Percentiles rank a stretch among this genome's conserved stretches.
Evolutionary conservation across 2,113 vertebrate genomes (phyloP).

Genomic region (Henicopernis longicauda): DNA sequence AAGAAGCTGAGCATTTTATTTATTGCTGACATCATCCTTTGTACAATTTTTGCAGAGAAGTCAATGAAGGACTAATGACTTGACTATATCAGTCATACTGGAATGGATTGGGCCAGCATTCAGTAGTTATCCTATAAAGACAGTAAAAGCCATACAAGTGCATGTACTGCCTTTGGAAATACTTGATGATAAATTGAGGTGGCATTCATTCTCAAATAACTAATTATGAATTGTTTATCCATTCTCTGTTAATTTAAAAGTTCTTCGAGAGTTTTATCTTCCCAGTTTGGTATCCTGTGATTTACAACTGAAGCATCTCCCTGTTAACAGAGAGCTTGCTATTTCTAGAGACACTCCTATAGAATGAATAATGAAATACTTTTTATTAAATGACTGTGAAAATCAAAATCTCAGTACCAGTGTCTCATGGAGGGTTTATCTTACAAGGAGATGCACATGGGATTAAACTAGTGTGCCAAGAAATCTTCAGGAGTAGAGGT

Average conservation of each 20-base stretch:
- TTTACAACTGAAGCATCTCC: constrained; percentile 6
- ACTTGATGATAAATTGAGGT: constrained; percentile 37
- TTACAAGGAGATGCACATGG: background rate
- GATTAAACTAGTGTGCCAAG: background rate
- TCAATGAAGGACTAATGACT: background rate
- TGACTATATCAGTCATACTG: background rate
- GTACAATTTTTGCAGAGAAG: background rate
- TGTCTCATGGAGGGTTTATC: constrained; percentile 11
- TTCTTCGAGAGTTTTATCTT: constrained; percentile 27
- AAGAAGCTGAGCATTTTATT: background rate
- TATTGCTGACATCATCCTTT: background rate
- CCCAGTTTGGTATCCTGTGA: constrained; percentile 14
- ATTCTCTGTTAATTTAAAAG: constrained; percentile 59
- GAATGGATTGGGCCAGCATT: background rate
- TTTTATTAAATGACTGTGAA: constrained; percentile 40
- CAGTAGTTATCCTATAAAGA: background rate
- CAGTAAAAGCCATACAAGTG: background rate
- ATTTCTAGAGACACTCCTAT: background rate
- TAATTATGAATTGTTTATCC: constrained; percentile 57
- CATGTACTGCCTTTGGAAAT: constrained; percentile 4
- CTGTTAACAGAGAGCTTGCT: background rate
- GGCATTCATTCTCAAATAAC: constrained; percentile 47
- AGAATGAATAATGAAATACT: constrained; percentile 25
- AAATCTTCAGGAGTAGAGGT: background rate
- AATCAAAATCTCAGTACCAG: background rate